phyloP scores from a whole-genome alignment of 2,113 vertebrate species.

The Uropsilus gracilis region DNA sequence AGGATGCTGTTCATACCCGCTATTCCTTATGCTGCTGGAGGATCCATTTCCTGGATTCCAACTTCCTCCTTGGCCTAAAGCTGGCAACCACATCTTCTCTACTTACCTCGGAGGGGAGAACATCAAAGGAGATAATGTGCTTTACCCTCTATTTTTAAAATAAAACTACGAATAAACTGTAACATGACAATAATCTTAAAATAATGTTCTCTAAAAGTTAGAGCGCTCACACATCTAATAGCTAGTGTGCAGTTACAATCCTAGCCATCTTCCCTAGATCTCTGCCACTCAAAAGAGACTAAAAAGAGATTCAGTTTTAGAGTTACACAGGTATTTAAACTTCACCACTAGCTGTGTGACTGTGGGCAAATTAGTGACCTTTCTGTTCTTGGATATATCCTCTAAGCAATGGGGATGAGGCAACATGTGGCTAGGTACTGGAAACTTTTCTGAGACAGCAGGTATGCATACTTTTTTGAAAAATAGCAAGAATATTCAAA shows the following conservation, averaged over 20 bases:
- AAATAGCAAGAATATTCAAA: not conserved
- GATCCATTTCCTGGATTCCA: not conserved
- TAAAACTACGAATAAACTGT: not conserved
- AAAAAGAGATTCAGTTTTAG: not conserved
- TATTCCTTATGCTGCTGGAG: not conserved
- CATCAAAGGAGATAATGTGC: not conserved
- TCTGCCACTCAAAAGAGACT: not conserved
- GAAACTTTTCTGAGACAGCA: not conserved
- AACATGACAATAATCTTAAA: not conserved
- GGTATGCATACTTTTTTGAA: not conserved
- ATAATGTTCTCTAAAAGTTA: not conserved
- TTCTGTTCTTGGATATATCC: not conserved
- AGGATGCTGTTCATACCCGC: fast-evolving
- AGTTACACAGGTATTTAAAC: not conserved
- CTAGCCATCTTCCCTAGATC: not conserved
- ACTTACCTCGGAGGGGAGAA: not conserved
- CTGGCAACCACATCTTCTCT: not conserved
- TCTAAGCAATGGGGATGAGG: not conserved
- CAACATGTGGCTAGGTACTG: not conserved
- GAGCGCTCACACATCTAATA: not conserved
- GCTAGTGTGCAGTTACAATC: not conserved
- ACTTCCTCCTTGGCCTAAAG: not conserved
- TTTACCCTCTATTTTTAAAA: not conserved
- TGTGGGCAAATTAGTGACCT: not conserved
- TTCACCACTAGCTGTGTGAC: not conserved